Evolutionary conservation across 2,113 vertebrate species (phyloP).

Genomic region (Strix aluco): DNA sequence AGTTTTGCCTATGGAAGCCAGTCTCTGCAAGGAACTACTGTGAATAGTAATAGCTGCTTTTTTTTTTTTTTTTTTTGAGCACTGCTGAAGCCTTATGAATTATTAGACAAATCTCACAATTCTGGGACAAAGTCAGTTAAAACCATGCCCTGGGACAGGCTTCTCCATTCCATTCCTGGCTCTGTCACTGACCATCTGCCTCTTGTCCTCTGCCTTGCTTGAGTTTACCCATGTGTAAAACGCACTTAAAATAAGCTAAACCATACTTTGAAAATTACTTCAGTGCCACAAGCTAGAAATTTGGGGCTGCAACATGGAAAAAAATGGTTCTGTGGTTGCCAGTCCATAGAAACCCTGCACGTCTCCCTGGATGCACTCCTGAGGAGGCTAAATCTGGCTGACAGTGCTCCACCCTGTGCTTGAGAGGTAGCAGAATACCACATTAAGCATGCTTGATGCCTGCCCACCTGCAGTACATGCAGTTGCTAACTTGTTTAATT

Average conservation of each 20-base stretch:
- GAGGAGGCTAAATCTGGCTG: slow-evolving; percentile 36
- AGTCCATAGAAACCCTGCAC: neutral
- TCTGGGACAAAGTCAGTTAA: neutral
- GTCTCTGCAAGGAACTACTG: neutral
- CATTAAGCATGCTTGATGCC: neutral
- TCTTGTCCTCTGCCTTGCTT: slow-evolving; percentile 28
- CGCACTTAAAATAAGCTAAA: slow-evolving; percentile 38
- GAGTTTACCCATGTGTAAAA: slow-evolving; percentile 12
- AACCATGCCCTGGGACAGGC: neutral
- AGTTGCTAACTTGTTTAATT: neutral
- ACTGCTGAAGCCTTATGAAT: neutral
- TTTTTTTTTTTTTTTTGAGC: neutral
- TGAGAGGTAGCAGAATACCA: neutral
- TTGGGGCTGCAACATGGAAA: neutral
- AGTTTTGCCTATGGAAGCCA: neutral
- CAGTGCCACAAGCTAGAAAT: slow-evolving; percentile 33
- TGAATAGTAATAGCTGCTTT: neutral
- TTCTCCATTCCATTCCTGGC: slow-evolving; percentile 2
- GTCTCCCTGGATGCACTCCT: neutral
- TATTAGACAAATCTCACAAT: neutral
- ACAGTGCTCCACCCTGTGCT: slow-evolving; percentile 20
- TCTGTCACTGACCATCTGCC: slow-evolving; percentile 46
- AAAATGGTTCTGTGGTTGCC: neutral
- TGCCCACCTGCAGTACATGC: slow-evolving; percentile 2
- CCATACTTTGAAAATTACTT: slow-evolving; percentile 6